Percentiles rank a stretch among this genome's conserved stretches.
phyloP scores from a whole-genome alignment of 2,888 invertebrate species.

The Torymus texanus region DNA sequence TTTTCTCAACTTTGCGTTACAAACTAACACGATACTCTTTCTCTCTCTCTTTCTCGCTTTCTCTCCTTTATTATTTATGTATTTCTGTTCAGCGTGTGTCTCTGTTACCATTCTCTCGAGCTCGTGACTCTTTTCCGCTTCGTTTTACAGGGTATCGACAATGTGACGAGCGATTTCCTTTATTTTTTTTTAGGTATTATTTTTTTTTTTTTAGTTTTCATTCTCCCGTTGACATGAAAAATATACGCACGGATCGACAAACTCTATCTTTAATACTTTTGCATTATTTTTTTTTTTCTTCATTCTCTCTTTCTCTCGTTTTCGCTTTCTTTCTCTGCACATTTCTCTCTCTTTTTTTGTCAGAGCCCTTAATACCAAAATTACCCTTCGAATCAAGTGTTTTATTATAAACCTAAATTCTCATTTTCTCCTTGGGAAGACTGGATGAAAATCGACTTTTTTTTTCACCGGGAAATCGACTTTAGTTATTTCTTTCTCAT shows the following conservation, averaged over 20 bases:
- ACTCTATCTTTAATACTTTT: conserved; percentile 55
- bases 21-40: conserved; percentile 38
- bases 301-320: conserved; percentile 30
- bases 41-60: conserved; percentile 19
- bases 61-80: conserved; percentile 35
- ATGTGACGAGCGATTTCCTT: conserved; percentile 58
- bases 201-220: conserved; percentile 35
- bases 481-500: conserved; percentile 40
- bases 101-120: conserved; percentile 36
- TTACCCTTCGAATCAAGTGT: conserved; percentile 53
- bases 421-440: conserved; percentile 63
- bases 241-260: conserved; percentile 57
- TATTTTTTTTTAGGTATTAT: conserved; percentile 22
- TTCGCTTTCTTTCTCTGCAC: conserved; percentile 38
- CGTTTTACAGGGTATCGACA: conserved; percentile 58
- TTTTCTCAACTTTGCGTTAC: conserved; percentile 35
- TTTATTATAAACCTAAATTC: conserved; percentile 50
- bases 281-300: conserved; percentile 55
- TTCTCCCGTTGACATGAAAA: conserved; percentile 56
- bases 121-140: conserved; percentile 50
- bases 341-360: conserved; percentile 26
- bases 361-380: conserved; percentile 47
- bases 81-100: conserved; percentile 40
- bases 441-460: conserved; percentile 59
- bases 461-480: conserved; percentile 51